Percentiles rank a stretch among this genome's conserved stretches.
Conservation (phyloP, 2,797 vertebrate genomes). For the Benthosema pterotum region DNA sequence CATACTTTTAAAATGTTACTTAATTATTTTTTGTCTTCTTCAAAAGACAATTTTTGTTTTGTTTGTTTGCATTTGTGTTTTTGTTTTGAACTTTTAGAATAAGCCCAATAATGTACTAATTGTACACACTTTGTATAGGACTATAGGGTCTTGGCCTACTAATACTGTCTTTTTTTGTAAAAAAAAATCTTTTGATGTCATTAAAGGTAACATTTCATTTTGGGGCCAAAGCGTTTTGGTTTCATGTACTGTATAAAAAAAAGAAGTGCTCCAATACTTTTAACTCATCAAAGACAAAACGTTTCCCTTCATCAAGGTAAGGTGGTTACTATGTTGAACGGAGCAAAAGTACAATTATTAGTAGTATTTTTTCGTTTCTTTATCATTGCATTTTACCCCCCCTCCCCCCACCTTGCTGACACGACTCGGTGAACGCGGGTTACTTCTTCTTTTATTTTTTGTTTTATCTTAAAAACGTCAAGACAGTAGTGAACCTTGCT, state of each 20-base stretch:
- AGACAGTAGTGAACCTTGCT: constrained; percentile 48
- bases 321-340: constrained; percentile 50
- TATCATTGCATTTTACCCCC: constrained; percentile 40
- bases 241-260: constrained; percentile 18
- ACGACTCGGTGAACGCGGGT: constrained; percentile 46
- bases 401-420: constrained; percentile 35
- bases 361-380: constrained; percentile 29
- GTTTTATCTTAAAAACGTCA: constrained; percentile 58
- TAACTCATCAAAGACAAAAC: constrained; percentile 49
- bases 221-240: constrained; percentile 68
- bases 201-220: constrained; percentile 65
- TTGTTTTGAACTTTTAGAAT: constrained; percentile 16
- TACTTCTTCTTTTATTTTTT: constrained; percentile 6
- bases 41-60: constrained; percentile 2
- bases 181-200: constrained; percentile 64
- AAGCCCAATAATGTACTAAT: constrained; percentile 21
- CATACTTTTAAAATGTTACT: constrained; percentile 21
- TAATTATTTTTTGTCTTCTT: constrained; percentile 1
- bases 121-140: constrained; percentile 32
- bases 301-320: constrained; percentile 60
- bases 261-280: constrained; percentile 53
- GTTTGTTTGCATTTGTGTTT: no score
- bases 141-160: constrained; percentile 18
- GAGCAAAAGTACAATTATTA: constrained; percentile 55
- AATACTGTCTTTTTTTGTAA: constrained; percentile 50